Evolutionary conservation across 1,140 invertebrate species (phyloP).

Genomic region (Gryon sp.): DNA sequence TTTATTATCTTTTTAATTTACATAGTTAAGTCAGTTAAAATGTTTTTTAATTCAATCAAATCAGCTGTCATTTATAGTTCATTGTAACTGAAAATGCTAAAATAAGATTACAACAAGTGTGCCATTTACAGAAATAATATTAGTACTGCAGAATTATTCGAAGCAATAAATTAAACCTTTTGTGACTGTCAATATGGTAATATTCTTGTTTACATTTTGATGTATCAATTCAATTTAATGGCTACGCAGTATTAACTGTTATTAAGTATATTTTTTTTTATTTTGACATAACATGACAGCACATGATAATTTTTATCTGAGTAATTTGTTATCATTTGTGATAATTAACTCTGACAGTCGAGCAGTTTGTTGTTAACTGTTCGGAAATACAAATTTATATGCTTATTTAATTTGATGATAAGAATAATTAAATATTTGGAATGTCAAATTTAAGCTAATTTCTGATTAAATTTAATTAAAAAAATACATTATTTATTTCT

Average conservation of each 20-base stretch:
- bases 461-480: too few relatives aligned
- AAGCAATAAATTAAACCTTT: constrained; percentile 53
- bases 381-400: too few relatives aligned
- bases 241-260: constrained; percentile 48
- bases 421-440: too few relatives aligned
- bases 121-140: constrained; percentile 39
- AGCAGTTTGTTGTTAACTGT: constrained; percentile 7
- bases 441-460: too few relatives aligned
- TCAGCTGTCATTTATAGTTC: constrained; percentile 38
- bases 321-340: constrained; percentile 42
- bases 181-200: constrained; percentile 59
- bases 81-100: constrained; percentile 33
- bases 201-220: constrained; percentile 60
- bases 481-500: too few relatives aligned
- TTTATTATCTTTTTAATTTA: too few relatives aligned
- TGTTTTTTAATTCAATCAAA: constrained; percentile 53
- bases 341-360: constrained; percentile 38
- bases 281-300: constrained; percentile 44
- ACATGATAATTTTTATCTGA: constrained; percentile 47
- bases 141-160: constrained; percentile 48
- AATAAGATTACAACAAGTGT: constrained; percentile 56
- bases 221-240: constrained; percentile 59
- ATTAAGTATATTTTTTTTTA: constrained; percentile 51
- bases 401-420: too few relatives aligned
- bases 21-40: too few relatives aligned